Evolutionary conservation across 2,113 vertebrate species (phyloP).

Genomic region (Acrocephalus arundinaceus): DNA sequence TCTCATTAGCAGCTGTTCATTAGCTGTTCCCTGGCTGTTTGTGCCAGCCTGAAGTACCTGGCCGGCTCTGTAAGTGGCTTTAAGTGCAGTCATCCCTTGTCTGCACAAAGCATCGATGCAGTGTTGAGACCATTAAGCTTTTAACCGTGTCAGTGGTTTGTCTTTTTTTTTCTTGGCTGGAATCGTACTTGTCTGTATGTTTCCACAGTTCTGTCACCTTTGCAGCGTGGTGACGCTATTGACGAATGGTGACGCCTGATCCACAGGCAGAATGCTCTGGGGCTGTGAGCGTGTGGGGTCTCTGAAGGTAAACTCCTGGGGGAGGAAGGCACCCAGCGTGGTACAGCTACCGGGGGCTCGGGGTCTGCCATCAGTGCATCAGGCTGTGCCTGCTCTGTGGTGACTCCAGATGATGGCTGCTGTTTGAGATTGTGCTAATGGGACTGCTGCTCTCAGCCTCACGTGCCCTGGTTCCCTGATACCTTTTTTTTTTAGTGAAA

Average conservation of each 20-base stretch:
- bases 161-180: background rate
- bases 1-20: background rate
- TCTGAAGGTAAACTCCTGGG: background rate
- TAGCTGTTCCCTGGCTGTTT: background rate
- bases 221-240: background rate
- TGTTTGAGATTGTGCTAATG: background rate
- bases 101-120: background rate
- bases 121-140: background rate
- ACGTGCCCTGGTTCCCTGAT: rapidly evolving
- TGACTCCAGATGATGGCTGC: background rate
- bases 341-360: background rate
- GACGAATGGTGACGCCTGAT: background rate
- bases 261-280: background rate
- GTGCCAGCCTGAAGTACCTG: background rate
- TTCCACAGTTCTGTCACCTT: background rate
- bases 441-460: background rate
- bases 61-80: background rate
- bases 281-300: background rate
- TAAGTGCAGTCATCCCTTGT: background rate
- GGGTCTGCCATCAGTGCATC: rapidly evolving
- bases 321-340: rapidly evolving
- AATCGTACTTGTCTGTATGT: background rate
- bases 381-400: background rate
- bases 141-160: background rate
- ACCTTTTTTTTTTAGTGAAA: background rate